Conservation (phyloP, 2,113 vertebrate species). For the Galemys pyrenaicus region DNA sequence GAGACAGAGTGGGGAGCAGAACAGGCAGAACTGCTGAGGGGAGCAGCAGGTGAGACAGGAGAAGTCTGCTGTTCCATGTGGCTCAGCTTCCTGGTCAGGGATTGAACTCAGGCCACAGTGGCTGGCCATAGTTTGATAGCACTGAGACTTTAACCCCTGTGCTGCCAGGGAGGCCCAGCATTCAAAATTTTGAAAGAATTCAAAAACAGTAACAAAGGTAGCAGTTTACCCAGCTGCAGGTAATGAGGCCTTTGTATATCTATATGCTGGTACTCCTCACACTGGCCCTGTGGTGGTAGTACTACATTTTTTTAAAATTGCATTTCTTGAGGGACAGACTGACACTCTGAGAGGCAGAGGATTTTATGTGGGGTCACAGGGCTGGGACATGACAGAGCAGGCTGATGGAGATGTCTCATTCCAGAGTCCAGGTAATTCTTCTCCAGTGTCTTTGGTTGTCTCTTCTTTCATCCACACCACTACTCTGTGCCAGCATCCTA, state of each 20-base stretch:
- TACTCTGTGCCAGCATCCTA: not conserved
- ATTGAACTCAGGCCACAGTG: no score
- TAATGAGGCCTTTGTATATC: rapidly evolving
- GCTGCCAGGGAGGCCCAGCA: not conserved
- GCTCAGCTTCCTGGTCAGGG: no score
- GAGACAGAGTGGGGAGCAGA: no score
- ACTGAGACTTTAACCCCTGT: no score
- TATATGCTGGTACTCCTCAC: not conserved
- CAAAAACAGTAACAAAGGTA: not conserved
- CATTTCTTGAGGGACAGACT: not conserved
- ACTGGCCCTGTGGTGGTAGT: not conserved
- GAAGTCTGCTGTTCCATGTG: no score
- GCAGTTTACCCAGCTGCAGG: not conserved
- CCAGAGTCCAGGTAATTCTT: not conserved
- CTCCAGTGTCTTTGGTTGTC: not conserved
- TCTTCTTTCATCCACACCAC: not conserved
- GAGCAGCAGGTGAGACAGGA: no score
- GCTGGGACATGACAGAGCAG: not conserved
- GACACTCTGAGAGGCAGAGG: not conserved
- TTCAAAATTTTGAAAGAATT: not conserved
- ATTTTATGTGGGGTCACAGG: not conserved
- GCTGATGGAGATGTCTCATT: not conserved
- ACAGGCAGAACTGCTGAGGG: no score
- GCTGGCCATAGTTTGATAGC: no score
- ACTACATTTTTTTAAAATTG: not conserved